Conservation (phyloP, 2,888 invertebrate species). For the Trachelus stipa region DNA sequence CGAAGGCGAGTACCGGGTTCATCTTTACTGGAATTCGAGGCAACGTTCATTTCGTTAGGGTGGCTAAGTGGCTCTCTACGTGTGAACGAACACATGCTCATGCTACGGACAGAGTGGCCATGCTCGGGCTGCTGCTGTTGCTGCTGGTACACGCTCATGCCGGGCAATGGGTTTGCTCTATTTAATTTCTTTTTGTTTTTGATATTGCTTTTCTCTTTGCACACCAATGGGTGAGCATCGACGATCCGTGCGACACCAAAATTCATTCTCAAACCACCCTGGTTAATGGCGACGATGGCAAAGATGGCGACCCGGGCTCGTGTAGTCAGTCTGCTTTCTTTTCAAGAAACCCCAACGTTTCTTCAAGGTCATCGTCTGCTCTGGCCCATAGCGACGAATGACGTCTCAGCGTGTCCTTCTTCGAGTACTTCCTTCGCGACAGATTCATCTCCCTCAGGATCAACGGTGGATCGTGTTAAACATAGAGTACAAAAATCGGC, state of each 20-base stretch:
- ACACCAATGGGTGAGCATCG: slow-evolving; percentile 4
- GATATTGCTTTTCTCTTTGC: neutral
- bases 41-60: slow-evolving; percentile 34
- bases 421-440: neutral
- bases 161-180: slow-evolving; percentile 23
- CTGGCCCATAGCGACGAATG: neutral
- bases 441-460: neutral
- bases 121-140: slow-evolving; percentile 48
- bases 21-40: slow-evolving; percentile 77
- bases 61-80: slow-evolving; percentile 37
- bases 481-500: neutral
- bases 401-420: neutral
- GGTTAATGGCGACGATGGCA: neutral
- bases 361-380: neutral
- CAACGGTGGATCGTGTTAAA: neutral
- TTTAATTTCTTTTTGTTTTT: neutral
- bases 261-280: slow-evolving; percentile 7
- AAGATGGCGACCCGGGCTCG: neutral
- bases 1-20: slow-evolving; percentile 92
- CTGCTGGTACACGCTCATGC: slow-evolving; percentile 24
- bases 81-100: slow-evolving; percentile 60
- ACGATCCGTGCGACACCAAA: slow-evolving; percentile 13
- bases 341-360: neutral
- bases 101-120: slow-evolving; percentile 57
- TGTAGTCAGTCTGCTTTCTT: neutral